Percentiles rank a stretch among this genome's conserved stretches.
phyloP scores from a whole-genome alignment of 1,140 invertebrate species.

The Saxidomus purpurata region DNA sequence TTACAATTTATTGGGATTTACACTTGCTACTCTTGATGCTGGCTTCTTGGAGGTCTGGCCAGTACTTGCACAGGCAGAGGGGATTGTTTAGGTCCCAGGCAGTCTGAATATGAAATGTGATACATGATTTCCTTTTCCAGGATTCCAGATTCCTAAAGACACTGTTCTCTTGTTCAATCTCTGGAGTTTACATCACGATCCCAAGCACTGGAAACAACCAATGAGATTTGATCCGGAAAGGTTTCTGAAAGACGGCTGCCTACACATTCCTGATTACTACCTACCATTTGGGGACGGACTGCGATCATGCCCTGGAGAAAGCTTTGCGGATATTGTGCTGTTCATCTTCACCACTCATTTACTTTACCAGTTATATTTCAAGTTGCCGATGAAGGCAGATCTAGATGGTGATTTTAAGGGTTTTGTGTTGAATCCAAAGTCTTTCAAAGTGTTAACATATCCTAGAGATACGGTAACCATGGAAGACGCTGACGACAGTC shows the following conservation, averaged over 20 bases:
- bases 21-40: no score
- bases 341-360: constrained; percentile 79
- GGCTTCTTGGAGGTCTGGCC: no score
- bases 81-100: no score
- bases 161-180: constrained; percentile 79
- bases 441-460: constrained; percentile 69
- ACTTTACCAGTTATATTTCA: constrained; percentile 73
- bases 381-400: constrained; percentile 31
- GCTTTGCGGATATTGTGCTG: constrained; percentile 73
- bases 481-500: neutral
- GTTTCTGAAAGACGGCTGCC: constrained; percentile 73
- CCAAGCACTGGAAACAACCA: constrained; percentile 81
- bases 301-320: constrained; percentile 78
- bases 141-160: constrained; percentile 77
- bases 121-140: no score
- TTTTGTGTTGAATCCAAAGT: constrained; percentile 74
- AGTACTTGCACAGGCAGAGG: no score
- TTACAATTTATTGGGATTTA: no score
- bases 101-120: no score
- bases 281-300: constrained; percentile 78
- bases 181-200: constrained; percentile 82
- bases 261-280: constrained; percentile 79
- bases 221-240: constrained; percentile 80
- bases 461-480: constrained; percentile 63
- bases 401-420: constrained; percentile 74